Evolutionary conservation across 1,140 invertebrate species (phyloP).

Genomic region (Drosophila auraria): DNA sequence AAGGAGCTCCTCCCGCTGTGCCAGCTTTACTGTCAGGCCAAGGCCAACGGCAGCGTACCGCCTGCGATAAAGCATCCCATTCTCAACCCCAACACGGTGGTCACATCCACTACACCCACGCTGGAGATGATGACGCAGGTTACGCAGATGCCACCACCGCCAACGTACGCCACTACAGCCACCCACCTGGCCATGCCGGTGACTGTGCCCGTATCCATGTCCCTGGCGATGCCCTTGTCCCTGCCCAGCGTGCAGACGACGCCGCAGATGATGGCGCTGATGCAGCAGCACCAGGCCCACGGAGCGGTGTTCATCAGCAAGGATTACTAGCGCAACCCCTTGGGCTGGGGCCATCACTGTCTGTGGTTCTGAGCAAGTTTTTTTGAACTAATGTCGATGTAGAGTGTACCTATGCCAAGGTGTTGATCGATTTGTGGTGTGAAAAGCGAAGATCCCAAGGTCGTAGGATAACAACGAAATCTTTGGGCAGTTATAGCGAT

Average conservation of each 20-base stretch:
- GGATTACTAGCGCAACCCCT: constrained; percentile 56
- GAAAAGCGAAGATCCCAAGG: not conserved
- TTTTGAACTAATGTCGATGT: constrained; percentile 35
- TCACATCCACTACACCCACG: constrained; percentile 25
- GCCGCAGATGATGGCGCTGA: constrained; percentile 71
- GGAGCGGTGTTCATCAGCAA: constrained; percentile 66
- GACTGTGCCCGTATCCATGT: constrained; percentile 55
- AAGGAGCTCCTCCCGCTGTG: constrained; percentile 73
- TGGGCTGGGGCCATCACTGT: constrained; percentile 16
- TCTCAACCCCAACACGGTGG: constrained; percentile 4
- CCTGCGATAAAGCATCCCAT: constrained; percentile 14
- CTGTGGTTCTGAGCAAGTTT: constrained; percentile 20
- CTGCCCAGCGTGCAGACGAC: constrained; percentile 58
- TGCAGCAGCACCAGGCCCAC: constrained; percentile 67
- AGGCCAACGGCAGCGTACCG: constrained; percentile 40
- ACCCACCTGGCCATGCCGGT: constrained; percentile 54
- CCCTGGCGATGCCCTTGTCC: constrained; percentile 59
- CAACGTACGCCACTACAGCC: constrained; percentile 44
- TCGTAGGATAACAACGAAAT: not conserved
- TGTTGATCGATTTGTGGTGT: constrained; percentile 7
- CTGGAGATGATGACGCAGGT: constrained; percentile 33
- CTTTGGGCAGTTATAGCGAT: not conserved
- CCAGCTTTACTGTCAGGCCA: constrained; percentile 78
- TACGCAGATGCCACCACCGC: constrained; percentile 15
- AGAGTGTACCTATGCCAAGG: constrained; percentile 26